Percentiles rank a stretch among this genome's conserved stretches.
phyloP scores from a whole-genome alignment of 2,797 vertebrate genomes.

The Amblyopsis hoosieri region DNA sequence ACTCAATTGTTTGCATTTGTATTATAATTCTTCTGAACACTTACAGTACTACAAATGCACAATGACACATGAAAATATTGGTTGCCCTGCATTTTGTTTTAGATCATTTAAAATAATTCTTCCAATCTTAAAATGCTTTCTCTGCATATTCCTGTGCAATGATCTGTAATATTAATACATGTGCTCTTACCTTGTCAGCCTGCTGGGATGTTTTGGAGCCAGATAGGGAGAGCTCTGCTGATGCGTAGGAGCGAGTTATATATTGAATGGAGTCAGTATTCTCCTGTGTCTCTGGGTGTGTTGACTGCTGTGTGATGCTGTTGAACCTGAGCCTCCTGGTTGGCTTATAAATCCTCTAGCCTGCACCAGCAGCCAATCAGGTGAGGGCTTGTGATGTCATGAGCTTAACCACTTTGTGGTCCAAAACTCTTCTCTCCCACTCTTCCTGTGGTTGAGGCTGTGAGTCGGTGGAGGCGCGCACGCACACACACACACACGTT shows the following conservation, averaged over 20 bases:
- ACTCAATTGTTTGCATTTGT: too few relatives aligned
- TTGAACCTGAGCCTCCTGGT: conserved; percentile 37
- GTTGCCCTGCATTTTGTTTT: too few relatives aligned
- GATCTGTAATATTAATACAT: not conserved
- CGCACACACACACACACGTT: conserved; percentile 19
- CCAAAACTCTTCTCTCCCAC: conserved; percentile 80
- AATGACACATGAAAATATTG: too few relatives aligned
- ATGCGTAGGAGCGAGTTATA: conserved; percentile 12
- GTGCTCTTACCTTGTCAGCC: conserved; percentile 1
- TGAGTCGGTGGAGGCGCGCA: conserved; percentile 49
- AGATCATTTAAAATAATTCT: too few relatives aligned
- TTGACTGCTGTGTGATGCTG: conserved; percentile 59
- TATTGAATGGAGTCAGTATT: conserved; percentile 41
- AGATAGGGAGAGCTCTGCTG: not conserved
- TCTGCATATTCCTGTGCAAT: too few relatives aligned
- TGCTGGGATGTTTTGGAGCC: too few relatives aligned
- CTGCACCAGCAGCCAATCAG: conserved; percentile 68
- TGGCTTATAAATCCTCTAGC: conserved; percentile 76
- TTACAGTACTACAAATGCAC: too few relatives aligned
- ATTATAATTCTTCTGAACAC: too few relatives aligned
- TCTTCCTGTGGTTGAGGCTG: conserved; percentile 80
- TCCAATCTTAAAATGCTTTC: too few relatives aligned
- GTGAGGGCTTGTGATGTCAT: conserved; percentile 69
- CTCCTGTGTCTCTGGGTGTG: conserved; percentile 49
- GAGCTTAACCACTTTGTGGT: conserved; percentile 77